A percentile compares a stretch with the other conserved stretches of the same genome.
These are phyloP conservation scores for Dysmachus trigonus DNA, from an alignment of 2,888 invertebrate species.

Conservation along the genomic window DNA sequence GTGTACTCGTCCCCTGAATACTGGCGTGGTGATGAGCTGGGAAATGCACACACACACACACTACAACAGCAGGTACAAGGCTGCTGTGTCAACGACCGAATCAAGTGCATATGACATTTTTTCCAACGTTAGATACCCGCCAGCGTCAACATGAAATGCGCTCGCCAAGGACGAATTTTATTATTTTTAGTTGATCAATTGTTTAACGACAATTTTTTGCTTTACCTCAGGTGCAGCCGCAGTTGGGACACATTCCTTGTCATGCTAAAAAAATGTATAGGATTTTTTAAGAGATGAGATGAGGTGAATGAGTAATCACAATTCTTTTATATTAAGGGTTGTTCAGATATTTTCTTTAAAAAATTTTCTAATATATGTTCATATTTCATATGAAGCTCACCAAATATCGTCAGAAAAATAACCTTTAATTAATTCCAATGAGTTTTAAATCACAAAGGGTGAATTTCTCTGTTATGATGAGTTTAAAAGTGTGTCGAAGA, in stretches of 20 bases:
- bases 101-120: constrained; percentile 44
- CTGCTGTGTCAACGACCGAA: constrained; percentile 44
- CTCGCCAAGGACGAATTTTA: constrained; percentile 23
- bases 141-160: constrained; percentile 20
- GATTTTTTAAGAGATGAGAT: neutral
- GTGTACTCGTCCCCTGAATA: neutral
- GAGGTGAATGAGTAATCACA: neutral
- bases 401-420: too few relatives aligned
- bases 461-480: too few relatives aligned
- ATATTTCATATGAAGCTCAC: too few relatives aligned
- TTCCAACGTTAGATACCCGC: neutral
- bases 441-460: too few relatives aligned
- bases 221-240: neutral
- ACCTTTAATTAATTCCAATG: too few relatives aligned
- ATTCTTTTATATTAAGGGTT: too few relatives aligned
- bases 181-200: constrained; percentile 30
- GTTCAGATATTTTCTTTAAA: neutral
- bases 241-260: neutral
- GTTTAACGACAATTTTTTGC: neutral
- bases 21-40: neutral
- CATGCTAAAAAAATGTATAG: neutral
- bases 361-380: too few relatives aligned
- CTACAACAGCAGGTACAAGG: constrained; percentile 42
- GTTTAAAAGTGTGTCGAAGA: too few relatives aligned
- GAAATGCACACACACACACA: neutral